Base-by-base conservation (phyloP, 1,140 invertebrate genomes). In the Phocides pigmalion region DNA sequence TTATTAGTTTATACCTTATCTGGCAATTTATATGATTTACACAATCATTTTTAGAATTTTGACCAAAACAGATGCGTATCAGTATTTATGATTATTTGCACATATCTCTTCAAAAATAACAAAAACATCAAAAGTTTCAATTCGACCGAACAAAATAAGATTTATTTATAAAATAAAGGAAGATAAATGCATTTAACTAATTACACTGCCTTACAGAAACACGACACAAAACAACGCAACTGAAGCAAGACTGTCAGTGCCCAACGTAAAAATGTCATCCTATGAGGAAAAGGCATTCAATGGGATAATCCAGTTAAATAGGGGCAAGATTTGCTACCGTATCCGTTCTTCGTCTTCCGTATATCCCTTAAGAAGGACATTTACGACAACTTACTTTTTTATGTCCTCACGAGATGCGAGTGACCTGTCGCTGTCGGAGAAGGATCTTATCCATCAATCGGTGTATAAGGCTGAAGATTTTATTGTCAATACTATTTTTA, bases 331-430 rank as follows among this genome's bases (percentile, higher is more conserved):
- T 50, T 50, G 47, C 44, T 25, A n/a, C 20, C 47, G 47, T 50
- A 50, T 50, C 47, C 25, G 25, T 50, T 50, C 22, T 11, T 32
- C 15, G 25, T 50, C 25, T 28, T 28, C 8, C 25, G n/a, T 50
- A 16, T 22, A 35, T 50, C 25, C 47, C 1, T 35, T 50, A 17
- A 50, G 25, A 20, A 9, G 44, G 25, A 35, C 47, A 50, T 50
- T 50, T 50, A 50, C 47, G 47, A 50, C 25, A n/a, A 50, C 14
- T 35, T 50, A 47, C 22, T 32, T 50, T 50, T 50, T 41, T 41
- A 41, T 41, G 14, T 41, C 14, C 14, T 17, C n/a, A 6, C n/a
- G 14, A 15, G 14, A 6, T 14, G 14, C 39, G 2, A 39, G 1
- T 12, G 37, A 39, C 37, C 9, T 16, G 39, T 41, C 39, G 8